Percentiles rank a stretch among this genome's conserved stretches.
Evolutionary conservation across 2,797 vertebrate species (phyloP).

Genomic region (Alectoris magna): DNA sequence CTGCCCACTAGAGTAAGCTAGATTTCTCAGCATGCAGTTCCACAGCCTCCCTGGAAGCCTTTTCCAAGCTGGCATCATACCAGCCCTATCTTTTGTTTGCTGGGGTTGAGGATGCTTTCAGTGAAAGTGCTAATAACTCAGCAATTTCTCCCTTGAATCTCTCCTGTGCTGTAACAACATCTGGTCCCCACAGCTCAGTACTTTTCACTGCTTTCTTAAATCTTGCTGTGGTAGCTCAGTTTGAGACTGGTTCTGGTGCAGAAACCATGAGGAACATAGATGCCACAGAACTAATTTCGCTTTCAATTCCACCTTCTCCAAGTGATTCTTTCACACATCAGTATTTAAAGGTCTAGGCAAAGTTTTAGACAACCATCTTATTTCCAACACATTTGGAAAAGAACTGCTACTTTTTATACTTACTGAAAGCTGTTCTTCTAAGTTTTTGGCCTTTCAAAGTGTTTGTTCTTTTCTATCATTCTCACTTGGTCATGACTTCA

Average conservation of each 20-base stretch:
- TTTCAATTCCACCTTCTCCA: not conserved
- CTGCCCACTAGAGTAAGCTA: not conserved
- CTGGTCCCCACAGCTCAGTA: not conserved
- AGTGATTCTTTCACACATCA: not conserved
- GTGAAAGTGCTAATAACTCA: not conserved
- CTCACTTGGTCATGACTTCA: conserved; percentile 52
- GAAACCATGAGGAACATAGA: not conserved
- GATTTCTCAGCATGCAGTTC: not conserved
- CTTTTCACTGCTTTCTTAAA: not conserved
- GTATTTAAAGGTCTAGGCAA: not conserved
- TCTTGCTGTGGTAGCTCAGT: not conserved
- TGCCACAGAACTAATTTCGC: not conserved
- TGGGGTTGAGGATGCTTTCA: not conserved
- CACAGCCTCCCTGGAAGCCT: not conserved
- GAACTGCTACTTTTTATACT: conserved; percentile 4
- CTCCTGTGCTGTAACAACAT: not conserved
- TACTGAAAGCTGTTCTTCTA: conserved; percentile 13
- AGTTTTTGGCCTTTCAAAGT: conserved; percentile 2
- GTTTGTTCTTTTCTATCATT: conserved; percentile 44
- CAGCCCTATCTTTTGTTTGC: not conserved
- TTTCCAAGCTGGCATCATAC: not conserved
- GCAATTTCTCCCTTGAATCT: not conserved
- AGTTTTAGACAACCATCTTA: not conserved
- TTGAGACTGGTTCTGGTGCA: not conserved
- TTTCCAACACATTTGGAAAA: not conserved